phyloP scores from a whole-genome alignment of 2,113 vertebrate species.

The Typhlomys cinereus region DNA sequence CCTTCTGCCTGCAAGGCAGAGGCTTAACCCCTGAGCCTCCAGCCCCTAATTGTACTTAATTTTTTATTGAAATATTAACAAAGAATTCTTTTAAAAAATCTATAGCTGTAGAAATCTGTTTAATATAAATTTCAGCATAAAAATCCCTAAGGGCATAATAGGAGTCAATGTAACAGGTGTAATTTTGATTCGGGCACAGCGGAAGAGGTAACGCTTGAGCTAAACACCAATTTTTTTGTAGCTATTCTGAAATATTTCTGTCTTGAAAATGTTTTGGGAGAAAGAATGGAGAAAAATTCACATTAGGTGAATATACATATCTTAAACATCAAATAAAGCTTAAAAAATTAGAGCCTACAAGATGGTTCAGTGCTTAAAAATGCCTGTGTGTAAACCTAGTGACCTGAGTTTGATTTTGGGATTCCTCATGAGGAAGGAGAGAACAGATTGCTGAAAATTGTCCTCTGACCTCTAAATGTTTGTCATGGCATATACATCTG shows the following conservation, averaged over 20 bases:
- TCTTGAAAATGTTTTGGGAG: neutral
- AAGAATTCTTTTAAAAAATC: neutral
- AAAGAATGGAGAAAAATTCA: neutral
- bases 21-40: too few species aligned
- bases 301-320: neutral
- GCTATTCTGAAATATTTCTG: neutral
- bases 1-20: too few species aligned
- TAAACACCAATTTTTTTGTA: neutral
- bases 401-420: too few species aligned
- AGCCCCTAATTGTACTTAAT: constrained; percentile 3
- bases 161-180: neutral
- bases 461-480: too few species aligned
- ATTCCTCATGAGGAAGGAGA: too few species aligned
- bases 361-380: too few species aligned
- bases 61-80: constrained; percentile 32
- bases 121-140: neutral
- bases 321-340: neutral
- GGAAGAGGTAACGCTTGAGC: neutral
- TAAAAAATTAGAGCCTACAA: neutral
- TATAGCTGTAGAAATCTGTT: neutral
- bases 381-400: too few species aligned
- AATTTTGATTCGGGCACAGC: neutral
- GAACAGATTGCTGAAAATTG: too few species aligned
- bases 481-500: too few species aligned
- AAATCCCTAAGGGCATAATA: neutral